Base-by-base conservation (phyloP, 2,888 invertebrate species). In the Euspilapteryx auroguttella region DNA sequence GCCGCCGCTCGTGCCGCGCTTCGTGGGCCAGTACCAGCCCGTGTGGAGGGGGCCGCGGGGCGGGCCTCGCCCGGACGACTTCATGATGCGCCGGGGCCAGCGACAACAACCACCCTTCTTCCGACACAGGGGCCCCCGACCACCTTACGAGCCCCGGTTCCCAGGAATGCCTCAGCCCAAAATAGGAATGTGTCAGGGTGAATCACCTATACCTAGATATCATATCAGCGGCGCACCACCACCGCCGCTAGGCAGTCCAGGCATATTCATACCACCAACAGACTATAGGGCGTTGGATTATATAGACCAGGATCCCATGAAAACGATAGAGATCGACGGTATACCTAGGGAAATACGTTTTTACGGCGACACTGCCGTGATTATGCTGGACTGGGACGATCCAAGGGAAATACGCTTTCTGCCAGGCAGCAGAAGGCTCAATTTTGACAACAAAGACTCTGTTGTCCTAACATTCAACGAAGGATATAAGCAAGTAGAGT, bases 341-440 rank as follows among this genome's bases (percentile, higher is more conserved):
- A 66, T 85, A 11, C 83, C 87, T 0, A 79, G 90, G 38, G 91
- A 91, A 49, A 89, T 93, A 25, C 73, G 93, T 12, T 92, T 90
- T 45, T 94, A 95, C 46, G 91, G 89, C 12, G 86, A 90, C 34
- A 86, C 84, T 1, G 92, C 90, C 0, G 80, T 94, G 15, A 86
- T 91, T 2, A 86, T 95, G 50, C 81, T 94, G 68, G 87, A 86
- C 31, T 87, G 88, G 80, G 87, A 89, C 40, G 91, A 91, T 52
- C 92, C 93, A 0, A 78, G 89, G 31, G 91, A 93, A 53, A 87
- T 94, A 28, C 83, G 84, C 12, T 94, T 94, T 54, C 83, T 90
- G 43, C 83, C 85, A n/a, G 93, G 92, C 1, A 81, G 81, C 29
- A 69, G 89, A 28, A 66, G 85, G 30, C 81, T 91, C 14, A 80